Conservation (phyloP, 2,797 vertebrate species). For the Leuciscus waleckii region DNA sequence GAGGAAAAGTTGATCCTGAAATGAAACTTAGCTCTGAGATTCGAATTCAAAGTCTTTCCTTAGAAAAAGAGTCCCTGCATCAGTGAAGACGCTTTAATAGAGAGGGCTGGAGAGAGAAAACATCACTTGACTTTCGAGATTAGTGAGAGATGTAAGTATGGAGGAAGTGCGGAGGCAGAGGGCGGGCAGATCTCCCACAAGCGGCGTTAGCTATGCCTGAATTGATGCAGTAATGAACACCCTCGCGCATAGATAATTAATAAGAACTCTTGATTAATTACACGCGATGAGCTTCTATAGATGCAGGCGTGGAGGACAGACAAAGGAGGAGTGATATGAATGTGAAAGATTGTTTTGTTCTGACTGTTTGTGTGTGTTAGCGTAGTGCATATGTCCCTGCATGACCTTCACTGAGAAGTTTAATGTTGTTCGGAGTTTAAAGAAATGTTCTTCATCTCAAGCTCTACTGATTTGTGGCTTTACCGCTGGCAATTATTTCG, state of each 20-base stretch:
- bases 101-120: slow-evolving; percentile 9
- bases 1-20: neutral
- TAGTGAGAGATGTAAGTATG: slow-evolving; percentile 19
- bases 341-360: slow-evolving; percentile 63
- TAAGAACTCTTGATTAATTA: slow-evolving; percentile 81
- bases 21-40: neutral
- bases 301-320: slow-evolving; percentile 69
- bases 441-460: slow-evolving; percentile 17
- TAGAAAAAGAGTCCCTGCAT: neutral
- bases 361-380: slow-evolving; percentile 57
- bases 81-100: slow-evolving; percentile 1
- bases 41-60: neutral
- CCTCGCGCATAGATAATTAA: slow-evolving; percentile 79
- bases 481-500: neutral
- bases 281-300: slow-evolving; percentile 71
- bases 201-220: slow-evolving; percentile 78
- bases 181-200: slow-evolving; percentile 65
- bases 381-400: slow-evolving; percentile 12
- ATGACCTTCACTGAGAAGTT: slow-evolving; percentile 39
- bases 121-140: slow-evolving; percentile 26
- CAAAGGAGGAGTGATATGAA: slow-evolving; percentile 62
- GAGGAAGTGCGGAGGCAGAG: slow-evolving; percentile 15
- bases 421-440: slow-evolving; percentile 44
- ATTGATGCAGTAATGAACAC: slow-evolving; percentile 83
- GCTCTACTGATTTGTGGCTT: neutral